A percentile compares a stretch with the other conserved stretches of the same genome.
These are phyloP conservation scores for Triops cancriformis DNA, from an alignment of 1,140 invertebrate species.

Conservation along the genomic window DNA sequence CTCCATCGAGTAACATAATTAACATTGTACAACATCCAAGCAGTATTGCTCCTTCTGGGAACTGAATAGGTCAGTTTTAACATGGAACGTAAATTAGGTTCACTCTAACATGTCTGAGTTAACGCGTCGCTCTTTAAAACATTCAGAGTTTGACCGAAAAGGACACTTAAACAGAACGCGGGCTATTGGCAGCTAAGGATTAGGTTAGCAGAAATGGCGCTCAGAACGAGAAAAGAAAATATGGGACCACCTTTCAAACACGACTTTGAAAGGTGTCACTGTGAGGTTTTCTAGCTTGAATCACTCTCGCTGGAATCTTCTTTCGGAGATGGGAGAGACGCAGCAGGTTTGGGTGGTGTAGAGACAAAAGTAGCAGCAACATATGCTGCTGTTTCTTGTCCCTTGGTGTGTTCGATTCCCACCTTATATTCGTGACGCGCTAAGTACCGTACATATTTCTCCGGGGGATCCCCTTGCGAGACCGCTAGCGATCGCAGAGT, in stretches of 20 bases:
- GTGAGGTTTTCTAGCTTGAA: slow-evolving; percentile 24
- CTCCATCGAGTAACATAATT: not conserved
- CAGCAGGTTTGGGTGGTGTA: slow-evolving; percentile 13
- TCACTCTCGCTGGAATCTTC: slow-evolving; percentile 31
- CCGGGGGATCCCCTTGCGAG: slow-evolving; percentile 82
- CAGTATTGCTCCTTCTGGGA: not conserved
- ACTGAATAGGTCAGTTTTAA: not conserved
- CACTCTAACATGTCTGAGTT: not conserved
- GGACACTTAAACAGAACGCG: not conserved
- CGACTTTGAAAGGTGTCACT: not conserved
- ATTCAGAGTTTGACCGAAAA: not conserved
- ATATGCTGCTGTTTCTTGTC: slow-evolving; percentile 64
- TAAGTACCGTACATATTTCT: slow-evolving; percentile 95
- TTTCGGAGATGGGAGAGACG: slow-evolving; percentile 17
- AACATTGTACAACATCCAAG: slow-evolving; percentile 10
- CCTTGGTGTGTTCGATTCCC: slow-evolving; percentile 73
- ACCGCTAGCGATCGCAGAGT: slow-evolving; percentile 91
- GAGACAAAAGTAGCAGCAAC: slow-evolving; percentile 53
- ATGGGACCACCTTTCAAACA: not conserved
- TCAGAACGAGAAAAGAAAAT: slow-evolving; percentile 16
- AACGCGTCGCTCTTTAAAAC: not conserved
- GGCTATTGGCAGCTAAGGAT: not conserved
- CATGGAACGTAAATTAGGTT: not conserved
- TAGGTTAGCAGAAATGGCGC: not conserved
- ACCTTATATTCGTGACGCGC: slow-evolving; percentile 93